These are phyloP conservation scores for Centruroides vittatus DNA, from an alignment of 1,140 invertebrate genomes.

Conservation along the genomic window DNA sequence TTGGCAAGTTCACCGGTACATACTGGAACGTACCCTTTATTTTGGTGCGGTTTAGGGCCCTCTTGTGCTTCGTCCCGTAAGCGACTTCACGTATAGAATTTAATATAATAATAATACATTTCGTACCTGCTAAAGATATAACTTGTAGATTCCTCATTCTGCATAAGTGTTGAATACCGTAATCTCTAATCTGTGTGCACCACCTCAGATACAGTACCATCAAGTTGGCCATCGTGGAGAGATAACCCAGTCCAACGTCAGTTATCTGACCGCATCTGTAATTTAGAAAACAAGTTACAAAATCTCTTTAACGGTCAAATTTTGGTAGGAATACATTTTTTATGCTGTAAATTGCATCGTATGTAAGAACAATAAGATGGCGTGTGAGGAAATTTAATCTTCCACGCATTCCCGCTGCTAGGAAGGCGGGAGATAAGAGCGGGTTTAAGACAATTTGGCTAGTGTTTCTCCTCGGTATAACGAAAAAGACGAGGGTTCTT, in stretches of 20 bases:
- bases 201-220: constrained; percentile 70
- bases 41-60: not conserved
- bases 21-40: not conserved
- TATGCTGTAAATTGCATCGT: too few species aligned
- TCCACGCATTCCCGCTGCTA: too few species aligned
- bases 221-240: constrained; percentile 63
- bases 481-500: too few species aligned
- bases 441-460: too few species aligned
- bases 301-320: too few species aligned
- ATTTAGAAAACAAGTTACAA: not conserved
- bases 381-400: too few species aligned
- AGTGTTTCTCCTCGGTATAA: too few species aligned
- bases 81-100: not conserved
- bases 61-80: not conserved
- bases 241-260: constrained; percentile 86
- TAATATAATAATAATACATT: too few species aligned
- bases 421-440: too few species aligned
- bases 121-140: constrained; percentile 73
- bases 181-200: constrained; percentile 87
- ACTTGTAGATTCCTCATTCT: constrained; percentile 82
- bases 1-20: not conserved
- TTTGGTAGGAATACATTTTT: too few species aligned
- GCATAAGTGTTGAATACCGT: constrained; percentile 82
- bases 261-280: constrained; percentile 83
- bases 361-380: too few species aligned